A percentile compares a stretch with the other conserved stretches of the same genome.
Evolutionary conservation across 2,888 invertebrate species (phyloP).

Genomic region (Metallyticus violacea): DNA sequence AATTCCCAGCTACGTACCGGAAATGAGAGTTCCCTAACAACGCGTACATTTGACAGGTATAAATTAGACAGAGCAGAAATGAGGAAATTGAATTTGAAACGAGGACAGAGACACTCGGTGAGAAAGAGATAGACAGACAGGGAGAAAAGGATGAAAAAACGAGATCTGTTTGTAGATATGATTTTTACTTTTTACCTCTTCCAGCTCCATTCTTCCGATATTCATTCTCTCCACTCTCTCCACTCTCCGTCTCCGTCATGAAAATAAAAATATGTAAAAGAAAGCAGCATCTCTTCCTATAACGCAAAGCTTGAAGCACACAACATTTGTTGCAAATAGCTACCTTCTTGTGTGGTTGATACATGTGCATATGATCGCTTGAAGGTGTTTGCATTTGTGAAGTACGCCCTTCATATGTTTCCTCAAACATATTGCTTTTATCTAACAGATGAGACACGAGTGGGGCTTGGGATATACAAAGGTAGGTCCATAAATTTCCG

Average conservation of each 20-base stretch:
- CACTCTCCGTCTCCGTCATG: background rate
- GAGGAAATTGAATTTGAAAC: constrained; percentile 17
- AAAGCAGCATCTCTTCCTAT: background rate
- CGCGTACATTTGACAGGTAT: constrained; percentile 11
- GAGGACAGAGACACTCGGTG: background rate
- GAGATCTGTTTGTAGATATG: too few relatives aligned
- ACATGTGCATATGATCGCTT: background rate
- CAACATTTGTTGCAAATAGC: background rate
- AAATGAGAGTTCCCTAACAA: background rate
- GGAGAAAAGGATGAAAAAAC: too few relatives aligned
- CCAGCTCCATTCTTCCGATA: too few relatives aligned
- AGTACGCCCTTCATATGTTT: too few relatives aligned
- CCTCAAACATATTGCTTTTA: too few relatives aligned
- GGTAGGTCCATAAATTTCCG: too few relatives aligned
- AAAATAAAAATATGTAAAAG: background rate
- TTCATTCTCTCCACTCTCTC: too few relatives aligned
- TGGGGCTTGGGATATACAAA: too few relatives aligned
- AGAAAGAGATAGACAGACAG: background rate
- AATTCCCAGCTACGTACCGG: constrained; percentile 9
- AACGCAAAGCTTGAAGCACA: background rate
- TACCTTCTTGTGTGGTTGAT: too few relatives aligned
- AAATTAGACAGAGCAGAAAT: constrained; percentile 16
- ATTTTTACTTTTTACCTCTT: background rate
- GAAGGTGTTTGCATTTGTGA: background rate
- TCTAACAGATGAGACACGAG: too few relatives aligned